Evolutionary conservation across 2,797 vertebrate species (phyloP), one percentile per base, ranked within the genome.

Genomic region (Xenentodon cancila): DNA sequence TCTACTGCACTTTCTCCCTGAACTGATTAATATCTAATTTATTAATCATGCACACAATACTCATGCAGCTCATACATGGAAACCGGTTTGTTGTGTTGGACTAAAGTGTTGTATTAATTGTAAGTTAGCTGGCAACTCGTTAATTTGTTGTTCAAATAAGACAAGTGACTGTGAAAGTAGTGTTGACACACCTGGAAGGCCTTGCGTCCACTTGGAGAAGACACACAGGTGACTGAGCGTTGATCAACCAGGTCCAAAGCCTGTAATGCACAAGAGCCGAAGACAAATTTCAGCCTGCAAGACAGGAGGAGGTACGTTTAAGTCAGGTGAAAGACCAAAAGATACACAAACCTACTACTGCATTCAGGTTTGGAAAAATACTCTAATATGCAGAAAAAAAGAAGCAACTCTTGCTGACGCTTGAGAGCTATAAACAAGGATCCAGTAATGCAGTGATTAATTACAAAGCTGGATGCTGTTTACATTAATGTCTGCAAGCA

Each of bases 161-260:
- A 43, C 15, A 43, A 5, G n/a, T 8, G 52, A 45, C 7, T 44
- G 18, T 40, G 16, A 40, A 40, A 4, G 34, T 9, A 20, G 11
- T 1, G 21, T 12, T 16, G 5, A 70, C 77, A 22, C 40, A 94
- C 97, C 97, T 98, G 97, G 83, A 95, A 99, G 0, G 88, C 90
- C 7, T 58, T 85, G 66, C 96, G 94, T 65, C 97, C 96, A 2
- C 96, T 98, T 37, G 97, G 95, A 1, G 97, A 95, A 0, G 76
- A 89, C 40, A 98, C 25, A 52, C 89, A 90, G 21, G 94, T 96
- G 76, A 99, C 90, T 0, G 94, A 93, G 4, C 70, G 93, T 16
- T 90, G 95, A 78, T 99, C 97, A 9, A 97, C 96, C 58, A 99
- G 71, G 85, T 98, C 96, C 88, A 99, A 80, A 4, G 98, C 97